Evolutionary conservation across 2,888 invertebrate genomes (phyloP).

Genomic region (Brachypterus glaber): DNA sequence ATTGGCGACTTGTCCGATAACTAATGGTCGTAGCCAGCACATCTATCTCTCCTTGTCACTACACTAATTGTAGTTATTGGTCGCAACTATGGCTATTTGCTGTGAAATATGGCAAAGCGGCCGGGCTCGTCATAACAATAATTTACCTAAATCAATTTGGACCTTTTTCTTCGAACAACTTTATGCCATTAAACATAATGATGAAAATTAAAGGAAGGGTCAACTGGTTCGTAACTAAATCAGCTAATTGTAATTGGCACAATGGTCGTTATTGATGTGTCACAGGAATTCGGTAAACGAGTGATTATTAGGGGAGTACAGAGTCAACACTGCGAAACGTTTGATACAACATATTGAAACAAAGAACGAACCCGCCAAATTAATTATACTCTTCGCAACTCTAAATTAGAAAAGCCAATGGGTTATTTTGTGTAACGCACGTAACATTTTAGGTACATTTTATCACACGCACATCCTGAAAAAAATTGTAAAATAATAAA

Average conservation of each 20-base stretch:
- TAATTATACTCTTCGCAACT: neutral
- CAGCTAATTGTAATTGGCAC: slow-evolving; percentile 40
- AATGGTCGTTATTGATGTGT: slow-evolving; percentile 39
- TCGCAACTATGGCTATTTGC: slow-evolving; percentile 40
- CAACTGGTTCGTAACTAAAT: slow-evolving; percentile 37
- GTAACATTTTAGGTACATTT: no score
- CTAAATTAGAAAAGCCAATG: no score
- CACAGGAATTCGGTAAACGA: slow-evolving; percentile 35
- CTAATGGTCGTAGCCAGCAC: slow-evolving; percentile 34
- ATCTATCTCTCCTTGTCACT: slow-evolving; percentile 39
- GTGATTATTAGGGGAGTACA: slow-evolving; percentile 30
- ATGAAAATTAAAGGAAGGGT: slow-evolving; percentile 39
- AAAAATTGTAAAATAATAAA: no score
- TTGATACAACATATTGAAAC: slow-evolving; percentile 27
- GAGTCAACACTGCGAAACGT: slow-evolving; percentile 32
- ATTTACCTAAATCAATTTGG: slow-evolving; percentile 40
- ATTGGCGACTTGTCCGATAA: slow-evolving; percentile 35
- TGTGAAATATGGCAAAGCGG: slow-evolving; percentile 37
- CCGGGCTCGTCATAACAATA: slow-evolving; percentile 38
- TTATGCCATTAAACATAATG: slow-evolving; percentile 39
- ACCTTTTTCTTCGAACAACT: slow-evolving; percentile 33
- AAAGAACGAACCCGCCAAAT: slow-evolving; percentile 24
- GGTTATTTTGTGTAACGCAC: no score
- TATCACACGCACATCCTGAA: no score
- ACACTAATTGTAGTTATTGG: slow-evolving; percentile 41